Base-by-base conservation (phyloP, 2,797 vertebrate species). In the Crypturellus tataupa region DNA sequence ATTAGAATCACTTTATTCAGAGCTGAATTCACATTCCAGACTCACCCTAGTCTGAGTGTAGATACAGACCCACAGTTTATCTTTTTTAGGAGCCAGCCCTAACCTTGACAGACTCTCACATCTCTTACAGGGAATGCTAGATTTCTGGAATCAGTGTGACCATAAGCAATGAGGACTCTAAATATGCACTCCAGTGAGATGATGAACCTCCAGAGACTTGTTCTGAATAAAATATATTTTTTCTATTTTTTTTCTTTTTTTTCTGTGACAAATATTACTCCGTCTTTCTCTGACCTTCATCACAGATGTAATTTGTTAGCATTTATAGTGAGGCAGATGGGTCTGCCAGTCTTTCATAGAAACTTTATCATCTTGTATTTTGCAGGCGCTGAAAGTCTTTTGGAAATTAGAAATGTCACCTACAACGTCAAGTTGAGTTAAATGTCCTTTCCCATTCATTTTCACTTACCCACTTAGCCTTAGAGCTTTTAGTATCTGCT, bases 381-480 rank as follows among this genome's bases (percentile, higher is more conserved):
- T 87, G 58, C 90, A 95, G 95, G 91, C 88, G 68, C 82, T 92
- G 72, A 93, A 94, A 96, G 49, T 14, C 60, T 89, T 89, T 93
- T 62, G 63, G 93, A 97, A 97, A 97, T 97, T 93, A 97, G 85
- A 95, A 97, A 96, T 97, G 95, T 97, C 96, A 97, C 90, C 92
- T 97, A 95, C 92, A 95, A 89, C 8, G 40, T 96, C 96, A 97
- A 91, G 80, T 58, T 97, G 93, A 95, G 75, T 97, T 96, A 97
- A 96, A 92, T 83, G 78, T 95, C 80, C 91, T 96, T 95, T 91
- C 68, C 12, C 79, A 53, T 93, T 96, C 85, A 44, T 97, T 97
- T 92, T 95, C 85, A 82, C 96, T 90, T 95, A 89, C 89, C 77
- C 89, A 81, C 72, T 95, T 97, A 94, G 82, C 76, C 79, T 94